These are phyloP conservation scores for Crambe crambe DNA, from an alignment of 37 sponge, comb jelly and placozoan species.

Conservation along the genomic window DNA sequence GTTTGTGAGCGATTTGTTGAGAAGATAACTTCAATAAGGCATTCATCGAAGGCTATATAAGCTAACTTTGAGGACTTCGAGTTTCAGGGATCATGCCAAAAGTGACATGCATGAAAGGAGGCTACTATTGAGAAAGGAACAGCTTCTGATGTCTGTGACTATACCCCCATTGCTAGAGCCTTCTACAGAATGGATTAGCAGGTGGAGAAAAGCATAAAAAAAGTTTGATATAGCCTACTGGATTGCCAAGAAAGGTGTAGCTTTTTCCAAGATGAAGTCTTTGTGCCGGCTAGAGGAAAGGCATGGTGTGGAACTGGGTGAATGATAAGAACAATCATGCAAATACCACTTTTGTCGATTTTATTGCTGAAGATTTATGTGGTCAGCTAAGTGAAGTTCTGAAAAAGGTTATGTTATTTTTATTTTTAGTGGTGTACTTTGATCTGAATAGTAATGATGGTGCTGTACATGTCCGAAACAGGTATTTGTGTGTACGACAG, in stretches of 20 bases:
- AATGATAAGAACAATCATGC: conserved; percentile 26
- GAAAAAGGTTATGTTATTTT: background rate
- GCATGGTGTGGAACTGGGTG: conserved; percentile 52
- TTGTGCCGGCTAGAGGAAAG: conserved; percentile 53
- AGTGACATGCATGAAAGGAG: conserved; percentile 28
- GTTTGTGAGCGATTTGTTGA: conserved; percentile 21
- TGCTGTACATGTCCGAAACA: conserved; percentile 18
- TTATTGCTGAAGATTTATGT: background rate
- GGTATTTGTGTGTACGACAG: conserved; percentile 21
- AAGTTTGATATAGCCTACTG: conserved; percentile 15
- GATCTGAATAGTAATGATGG: conserved; percentile 22
- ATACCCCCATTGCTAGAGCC: conserved; percentile 23
- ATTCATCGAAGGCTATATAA: conserved; percentile 38
- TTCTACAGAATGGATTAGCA: background rate
- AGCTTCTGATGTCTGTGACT: conserved; percentile 6
- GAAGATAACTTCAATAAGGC: conserved; percentile 47
- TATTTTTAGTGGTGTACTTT: conserved; percentile 23
- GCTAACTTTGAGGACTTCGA: conserved; percentile 15
- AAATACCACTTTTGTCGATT: conserved; percentile 23
- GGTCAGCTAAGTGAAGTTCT: background rate
- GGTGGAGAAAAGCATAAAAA: background rate
- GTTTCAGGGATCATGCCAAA: conserved; percentile 17
- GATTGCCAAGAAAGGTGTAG: conserved; percentile 42
- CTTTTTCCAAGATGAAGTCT: conserved; percentile 46
- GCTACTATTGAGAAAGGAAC: conserved; percentile 25